Conservation (phyloP, 2,797 vertebrate genomes). For the Anguilla obscura region DNA sequence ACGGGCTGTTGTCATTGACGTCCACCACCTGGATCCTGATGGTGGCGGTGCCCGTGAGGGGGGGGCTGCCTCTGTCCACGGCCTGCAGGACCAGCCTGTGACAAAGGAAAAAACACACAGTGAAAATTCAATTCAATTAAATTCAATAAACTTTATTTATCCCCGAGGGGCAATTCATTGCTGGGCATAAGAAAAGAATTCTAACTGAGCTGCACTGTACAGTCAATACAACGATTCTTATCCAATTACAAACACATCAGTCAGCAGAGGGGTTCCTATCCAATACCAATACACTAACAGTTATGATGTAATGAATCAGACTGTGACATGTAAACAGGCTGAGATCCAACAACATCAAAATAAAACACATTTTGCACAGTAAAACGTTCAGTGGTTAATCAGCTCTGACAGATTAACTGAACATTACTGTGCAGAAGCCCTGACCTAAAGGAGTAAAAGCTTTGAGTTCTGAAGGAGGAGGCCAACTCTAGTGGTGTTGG, state of each 20-base stretch:
- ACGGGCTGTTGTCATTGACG: constrained; percentile 86
- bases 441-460: background rate
- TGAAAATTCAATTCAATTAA: background rate
- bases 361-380: background rate
- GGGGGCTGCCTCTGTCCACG: constrained; percentile 83
- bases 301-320: background rate
- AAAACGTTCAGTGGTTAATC: background rate
- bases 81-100: constrained; percentile 84
- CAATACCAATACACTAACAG: background rate
- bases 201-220: background rate
- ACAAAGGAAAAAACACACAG: constrained; percentile 24
- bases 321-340: background rate
- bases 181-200: background rate
- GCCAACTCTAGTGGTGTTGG: background rate
- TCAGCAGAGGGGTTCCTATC: background rate
- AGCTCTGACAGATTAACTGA: background rate
- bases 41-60: constrained; percentile 73
- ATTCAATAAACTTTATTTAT: no score
- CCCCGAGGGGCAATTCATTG: no score
- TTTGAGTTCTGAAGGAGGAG: background rate
- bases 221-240: background rate
- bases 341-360: background rate
- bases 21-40: constrained; percentile 84
- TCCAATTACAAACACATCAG: background rate
- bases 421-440: background rate